Evolutionary conservation across 2,888 invertebrate species (phyloP), one percentile per base, ranked within the genome.

Genomic region (Andrena fulva): DNA sequence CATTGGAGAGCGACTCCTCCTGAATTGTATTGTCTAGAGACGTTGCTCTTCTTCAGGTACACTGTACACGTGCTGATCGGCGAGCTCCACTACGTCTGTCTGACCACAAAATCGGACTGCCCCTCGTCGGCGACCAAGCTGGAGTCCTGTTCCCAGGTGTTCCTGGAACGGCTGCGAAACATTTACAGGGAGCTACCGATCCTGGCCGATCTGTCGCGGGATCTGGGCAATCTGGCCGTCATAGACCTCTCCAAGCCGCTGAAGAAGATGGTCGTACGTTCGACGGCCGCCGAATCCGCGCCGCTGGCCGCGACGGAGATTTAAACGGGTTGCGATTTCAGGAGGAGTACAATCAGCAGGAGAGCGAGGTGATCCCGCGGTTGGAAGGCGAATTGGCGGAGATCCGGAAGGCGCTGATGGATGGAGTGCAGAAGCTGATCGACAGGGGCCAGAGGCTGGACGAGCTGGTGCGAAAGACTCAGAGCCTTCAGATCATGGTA

Each of bases 371-470:
- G 42, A 80, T 90, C 4, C 86, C 90, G 0, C 78, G 59, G 24
- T 56, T 92, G 12, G 85, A 90, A 48, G 84, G 66, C 1, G 91
- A 92, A 68, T 77, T 92, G 35, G 82, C 76, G 0, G 89, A 92
- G 60, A 86, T 91, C 60, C 86, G 91, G n/a, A 82, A 82, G 31
- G 74, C 87, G 2, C 70, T 92, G 42, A 89, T 92, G 90, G 91
- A 90, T 24, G 89, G 89, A 0, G 87, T 91, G 1, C 88, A 91
- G 73, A 90, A 91, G 33, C 72, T 92, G 35, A 89, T 91, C 31
- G 90, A 92, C 72, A 88, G 91, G 10, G 91, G 91, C 7, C 87
- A 92, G 48, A 89, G 73, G 67, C 81, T 92, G n/a, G 92, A 92
- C n/a, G 92, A 91, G 8, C 85, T 92, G 3, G 84, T 91, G 0